A percentile compares a stretch with the other conserved stretches of the same genome.
Evolutionary conservation across 2,888 invertebrate genomes (phyloP).

Genomic region (Xanthia icteritia): DNA sequence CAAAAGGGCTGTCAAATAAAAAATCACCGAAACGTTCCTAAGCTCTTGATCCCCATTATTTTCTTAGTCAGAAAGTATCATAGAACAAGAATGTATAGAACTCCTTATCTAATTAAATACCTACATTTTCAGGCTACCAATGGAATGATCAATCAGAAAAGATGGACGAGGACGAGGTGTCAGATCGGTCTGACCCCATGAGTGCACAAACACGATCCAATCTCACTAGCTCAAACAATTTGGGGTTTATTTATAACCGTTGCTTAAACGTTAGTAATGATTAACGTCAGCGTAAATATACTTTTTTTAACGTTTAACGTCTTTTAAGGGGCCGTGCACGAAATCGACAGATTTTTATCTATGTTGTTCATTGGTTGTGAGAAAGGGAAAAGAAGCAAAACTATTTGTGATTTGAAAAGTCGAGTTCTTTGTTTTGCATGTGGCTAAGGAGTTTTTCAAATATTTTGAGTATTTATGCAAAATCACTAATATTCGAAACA

Average conservation of each 20-base stretch:
- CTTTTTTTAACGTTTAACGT: neutral
- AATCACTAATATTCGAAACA: too few species aligned
- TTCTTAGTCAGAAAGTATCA: constrained; percentile 68
- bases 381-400: too few species aligned
- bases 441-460: too few species aligned
- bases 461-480: too few species aligned
- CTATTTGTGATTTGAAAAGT: too few species aligned
- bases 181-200: neutral
- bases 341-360: too few species aligned
- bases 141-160: too few species aligned
- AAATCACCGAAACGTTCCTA: constrained; percentile 58
- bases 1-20: constrained; percentile 63
- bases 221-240: neutral
- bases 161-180: neutral
- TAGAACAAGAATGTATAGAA: constrained; percentile 13
- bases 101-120: too few species aligned
- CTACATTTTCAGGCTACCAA: neutral
- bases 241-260: neutral
- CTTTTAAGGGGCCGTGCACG: too few species aligned
- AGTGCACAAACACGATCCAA: neutral
- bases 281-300: neutral
- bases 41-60: constrained; percentile 74
- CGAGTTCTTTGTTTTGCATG: too few species aligned
- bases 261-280: neutral
- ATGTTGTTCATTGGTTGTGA: too few species aligned